A percentile compares a stretch with the other conserved stretches of the same genome.
Evolutionary conservation across 1,140 invertebrate genomes (phyloP).

Genomic region (Himalopsyche phryganea): DNA sequence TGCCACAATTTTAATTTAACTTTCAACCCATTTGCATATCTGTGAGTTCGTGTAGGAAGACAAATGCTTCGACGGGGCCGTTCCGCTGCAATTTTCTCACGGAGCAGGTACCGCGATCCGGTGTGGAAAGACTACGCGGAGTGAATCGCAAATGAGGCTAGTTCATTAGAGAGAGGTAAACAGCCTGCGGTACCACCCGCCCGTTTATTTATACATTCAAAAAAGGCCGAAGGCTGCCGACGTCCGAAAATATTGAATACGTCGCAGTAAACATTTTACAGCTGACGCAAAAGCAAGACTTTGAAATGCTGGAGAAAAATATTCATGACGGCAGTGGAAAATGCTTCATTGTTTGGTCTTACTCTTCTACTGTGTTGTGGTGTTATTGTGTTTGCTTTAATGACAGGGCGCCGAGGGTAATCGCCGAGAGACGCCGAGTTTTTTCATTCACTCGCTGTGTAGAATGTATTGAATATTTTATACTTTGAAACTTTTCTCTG

Average conservation of each 20-base stretch:
- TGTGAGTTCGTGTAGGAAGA: no score
- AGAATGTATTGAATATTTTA: background rate
- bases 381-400: no score
- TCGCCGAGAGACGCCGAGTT: no score
- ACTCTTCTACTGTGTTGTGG: no score
- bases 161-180: conserved; percentile 27
- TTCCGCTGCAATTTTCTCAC: background rate
- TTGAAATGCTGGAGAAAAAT: background rate
- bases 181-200: conserved; percentile 10
- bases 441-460: background rate
- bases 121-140: conserved; percentile 7
- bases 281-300: background rate
- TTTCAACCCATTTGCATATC: no score
- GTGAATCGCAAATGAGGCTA: conserved; percentile 27
- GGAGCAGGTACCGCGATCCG: background rate
- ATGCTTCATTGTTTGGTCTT: background rate
- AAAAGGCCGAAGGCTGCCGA: conserved; percentile 4
- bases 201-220: conserved; percentile 28
- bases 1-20: no score
- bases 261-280: background rate
- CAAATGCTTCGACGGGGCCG: no score
- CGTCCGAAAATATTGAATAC: conserved; percentile 1
- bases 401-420: no score
- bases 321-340: background rate
- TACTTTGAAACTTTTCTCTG: no score